Percentiles rank a stretch among this genome's conserved stretches.
Evolutionary conservation across 2,797 vertebrate genomes (phyloP).

Genomic region (Carapus acus): DNA sequence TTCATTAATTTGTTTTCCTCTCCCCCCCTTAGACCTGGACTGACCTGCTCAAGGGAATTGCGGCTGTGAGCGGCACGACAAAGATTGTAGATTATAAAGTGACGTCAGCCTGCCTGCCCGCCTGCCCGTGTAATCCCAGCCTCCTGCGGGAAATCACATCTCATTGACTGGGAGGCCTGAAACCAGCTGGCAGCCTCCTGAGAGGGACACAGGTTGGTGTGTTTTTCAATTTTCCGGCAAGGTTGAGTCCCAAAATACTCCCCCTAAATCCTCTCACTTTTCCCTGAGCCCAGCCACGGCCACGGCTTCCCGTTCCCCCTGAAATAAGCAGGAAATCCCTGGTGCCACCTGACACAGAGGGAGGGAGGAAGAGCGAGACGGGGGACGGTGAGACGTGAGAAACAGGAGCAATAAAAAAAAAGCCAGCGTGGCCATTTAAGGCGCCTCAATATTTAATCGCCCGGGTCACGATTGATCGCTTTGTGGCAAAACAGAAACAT

Average conservation of each 20-base stretch:
- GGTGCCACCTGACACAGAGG: slow-evolving; percentile 17
- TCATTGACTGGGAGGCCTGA: slow-evolving; percentile 32
- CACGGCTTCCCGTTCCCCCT: not conserved
- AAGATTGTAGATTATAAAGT: too few relatives aligned
- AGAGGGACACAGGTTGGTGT: slow-evolving; percentile 29
- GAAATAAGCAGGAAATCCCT: slow-evolving; percentile 10
- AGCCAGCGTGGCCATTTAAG: slow-evolving; percentile 43
- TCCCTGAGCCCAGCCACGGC: slow-evolving; percentile 3
- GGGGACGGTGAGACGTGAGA: too few relatives aligned
- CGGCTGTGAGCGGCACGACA: slow-evolving; percentile 2
- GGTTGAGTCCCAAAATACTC: slow-evolving; percentile 31
- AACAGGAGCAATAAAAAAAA: too few relatives aligned
- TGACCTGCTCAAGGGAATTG: slow-evolving; percentile 7
- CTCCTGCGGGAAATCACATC: slow-evolving; percentile 31
- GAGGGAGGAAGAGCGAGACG: slow-evolving; percentile 35
- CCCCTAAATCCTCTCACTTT: slow-evolving; percentile 23
- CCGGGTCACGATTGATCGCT: slow-evolving; percentile 57
- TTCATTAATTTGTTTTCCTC: too few relatives aligned
- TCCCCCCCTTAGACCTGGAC: too few relatives aligned
- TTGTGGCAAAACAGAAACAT: too few relatives aligned
- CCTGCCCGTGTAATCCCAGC: slow-evolving; percentile 46
- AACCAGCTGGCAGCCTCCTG: slow-evolving; percentile 11
- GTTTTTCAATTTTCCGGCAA: slow-evolving; percentile 11
- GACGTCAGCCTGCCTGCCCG: slow-evolving; percentile 26
- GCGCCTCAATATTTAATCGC: slow-evolving; percentile 62